These are phyloP conservation scores for Lampropteryx suffumata DNA, from an alignment of 2,888 invertebrate species.

Conservation along the genomic window DNA sequence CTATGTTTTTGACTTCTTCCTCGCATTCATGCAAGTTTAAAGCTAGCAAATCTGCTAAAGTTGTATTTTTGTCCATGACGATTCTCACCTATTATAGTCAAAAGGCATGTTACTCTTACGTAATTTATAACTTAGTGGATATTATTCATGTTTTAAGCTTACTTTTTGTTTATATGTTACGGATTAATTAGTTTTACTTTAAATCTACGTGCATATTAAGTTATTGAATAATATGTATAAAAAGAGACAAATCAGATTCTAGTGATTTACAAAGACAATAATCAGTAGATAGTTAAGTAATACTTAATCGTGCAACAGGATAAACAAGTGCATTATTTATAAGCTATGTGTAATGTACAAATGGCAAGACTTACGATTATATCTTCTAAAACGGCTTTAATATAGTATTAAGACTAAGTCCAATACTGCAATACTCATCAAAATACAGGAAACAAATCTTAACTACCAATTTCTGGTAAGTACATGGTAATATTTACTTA, in stretches of 20 bases:
- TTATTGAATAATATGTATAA: background rate
- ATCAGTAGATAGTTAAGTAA: too few relatives aligned
- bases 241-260: background rate
- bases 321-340: too few relatives aligned
- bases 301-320: too few relatives aligned
- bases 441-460: too few relatives aligned
- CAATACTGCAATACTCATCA: too few relatives aligned
- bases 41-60: slow-evolving; percentile 94
- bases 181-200: background rate
- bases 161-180: slow-evolving; percentile 4
- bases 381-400: too few relatives aligned
- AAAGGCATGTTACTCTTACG: background rate
- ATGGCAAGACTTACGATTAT: too few relatives aligned
- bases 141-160: background rate
- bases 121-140: background rate
- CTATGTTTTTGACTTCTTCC: slow-evolving; percentile 98
- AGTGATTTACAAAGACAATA: background rate
- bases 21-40: slow-evolving; percentile 98
- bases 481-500: too few relatives aligned
- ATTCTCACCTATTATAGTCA: slow-evolving; percentile 88
- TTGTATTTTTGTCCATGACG: slow-evolving; percentile 96
- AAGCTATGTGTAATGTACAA: too few relatives aligned
- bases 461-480: too few relatives aligned
- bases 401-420: too few relatives aligned
- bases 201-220: slow-evolving; percentile 10